phyloP scores from a whole-genome alignment of 1,140 invertebrate species.

The Bacillus rossius region DNA sequence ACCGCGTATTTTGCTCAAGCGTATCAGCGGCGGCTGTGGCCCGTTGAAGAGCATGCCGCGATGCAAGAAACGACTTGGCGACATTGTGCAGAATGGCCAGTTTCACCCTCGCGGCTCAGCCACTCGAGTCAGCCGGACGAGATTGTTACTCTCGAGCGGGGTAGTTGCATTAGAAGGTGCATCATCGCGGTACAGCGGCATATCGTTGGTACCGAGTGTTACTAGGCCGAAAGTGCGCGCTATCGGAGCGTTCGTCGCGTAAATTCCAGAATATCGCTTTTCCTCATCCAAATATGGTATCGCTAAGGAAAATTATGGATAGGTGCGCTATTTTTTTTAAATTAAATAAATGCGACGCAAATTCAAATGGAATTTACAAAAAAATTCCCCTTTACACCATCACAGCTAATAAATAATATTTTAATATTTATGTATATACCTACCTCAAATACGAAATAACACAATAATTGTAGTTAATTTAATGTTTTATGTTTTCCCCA shows the following conservation, averaged over 20 bases:
- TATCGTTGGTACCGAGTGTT: no score
- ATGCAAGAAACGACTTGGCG: not conserved
- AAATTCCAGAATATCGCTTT: not conserved
- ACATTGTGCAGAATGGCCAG: no score
- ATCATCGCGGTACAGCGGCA: no score
- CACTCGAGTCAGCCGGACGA: no score
- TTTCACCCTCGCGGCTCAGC: no score
- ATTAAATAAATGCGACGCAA: slow-evolving; percentile 1
- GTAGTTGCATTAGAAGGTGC: no score
- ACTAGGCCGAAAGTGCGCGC: no score
- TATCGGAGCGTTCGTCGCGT: not conserved
- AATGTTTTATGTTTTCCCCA: no score
- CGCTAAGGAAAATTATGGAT: not conserved
- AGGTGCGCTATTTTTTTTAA: not conserved
- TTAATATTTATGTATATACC: not conserved
- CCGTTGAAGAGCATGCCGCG: not conserved
- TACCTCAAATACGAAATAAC: not conserved
- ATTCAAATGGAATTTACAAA: not conserved
- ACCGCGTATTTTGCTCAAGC: slow-evolving; percentile 6
- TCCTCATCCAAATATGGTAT: not conserved
- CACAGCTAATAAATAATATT: not conserved
- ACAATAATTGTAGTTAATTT: not conserved
- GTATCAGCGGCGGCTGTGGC: slow-evolving; percentile 5
- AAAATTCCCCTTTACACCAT: slow-evolving; percentile 1
- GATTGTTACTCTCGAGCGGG: no score